These are phyloP conservation scores for Phaedon cochleariae DNA, from an alignment of 2,888 invertebrate species.

Conservation along the genomic window DNA sequence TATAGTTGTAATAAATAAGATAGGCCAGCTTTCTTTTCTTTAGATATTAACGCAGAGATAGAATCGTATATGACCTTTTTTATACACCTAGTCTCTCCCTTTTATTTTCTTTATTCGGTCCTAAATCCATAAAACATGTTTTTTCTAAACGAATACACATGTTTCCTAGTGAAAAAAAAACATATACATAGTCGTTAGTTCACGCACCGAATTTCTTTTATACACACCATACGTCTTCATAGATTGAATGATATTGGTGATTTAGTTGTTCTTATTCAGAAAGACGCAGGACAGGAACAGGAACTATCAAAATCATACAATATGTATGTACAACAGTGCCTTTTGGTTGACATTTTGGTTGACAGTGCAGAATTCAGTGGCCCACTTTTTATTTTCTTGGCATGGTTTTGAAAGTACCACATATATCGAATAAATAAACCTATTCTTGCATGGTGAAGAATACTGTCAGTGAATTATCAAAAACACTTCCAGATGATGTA, in stretches of 20 bases:
- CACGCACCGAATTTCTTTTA: constrained; percentile 40
- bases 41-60: constrained; percentile 15
- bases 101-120: constrained; percentile 28
- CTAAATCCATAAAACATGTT: constrained; percentile 41
- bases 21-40: background rate
- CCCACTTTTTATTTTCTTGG: too few relatives aligned
- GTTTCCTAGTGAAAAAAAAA: constrained; percentile 39
- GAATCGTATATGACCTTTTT: constrained; percentile 17
- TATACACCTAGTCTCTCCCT: constrained; percentile 28
- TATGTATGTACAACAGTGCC: too few relatives aligned
- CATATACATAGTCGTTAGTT: constrained; percentile 40
- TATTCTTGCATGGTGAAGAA: too few relatives aligned
- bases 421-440: too few relatives aligned
- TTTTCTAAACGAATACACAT: constrained; percentile 43
- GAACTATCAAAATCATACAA: too few relatives aligned
- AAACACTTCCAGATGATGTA: too few relatives aligned
- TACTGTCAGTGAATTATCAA: too few relatives aligned
- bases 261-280: constrained; percentile 33
- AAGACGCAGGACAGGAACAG: constrained; percentile 31
- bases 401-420: too few relatives aligned
- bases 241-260: constrained; percentile 36
- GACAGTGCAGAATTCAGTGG: too few relatives aligned
- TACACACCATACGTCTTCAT: constrained; percentile 32
- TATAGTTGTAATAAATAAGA: constrained; percentile 5
- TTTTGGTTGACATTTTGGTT: too few relatives aligned